Base-by-base conservation (phyloP, 2,888 invertebrate genomes). In the Orthosia cruda region DNA sequence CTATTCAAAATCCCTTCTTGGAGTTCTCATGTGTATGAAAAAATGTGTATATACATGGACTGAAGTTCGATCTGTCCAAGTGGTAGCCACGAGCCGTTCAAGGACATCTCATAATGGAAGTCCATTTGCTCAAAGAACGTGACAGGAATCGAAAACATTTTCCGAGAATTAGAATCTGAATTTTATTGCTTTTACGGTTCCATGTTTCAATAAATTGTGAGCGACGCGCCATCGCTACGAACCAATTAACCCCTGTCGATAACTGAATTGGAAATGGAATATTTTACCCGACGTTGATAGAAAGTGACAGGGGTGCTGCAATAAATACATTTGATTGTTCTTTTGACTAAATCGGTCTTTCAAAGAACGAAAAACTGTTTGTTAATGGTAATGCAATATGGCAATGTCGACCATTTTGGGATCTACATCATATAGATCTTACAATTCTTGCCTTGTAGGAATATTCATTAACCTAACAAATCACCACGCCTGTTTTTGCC, bases 111-210 rank as follows among this genome's bases (percentile, higher is more conserved):
- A 71, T 71, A 81, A 70, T 78, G 58, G 50, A 76, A 65, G 68
- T 72, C 71, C 73, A 77, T 79, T 79, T 75, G 57, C 57, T 26
- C 40, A 16, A 45, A 49, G 47, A 50, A 63, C 74, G 77, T 80
- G 80, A 68, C 63, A 45, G 45, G 58, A 71, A 70, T 70, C 9
- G 63, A 52, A 64, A 72, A 62, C 52, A 59, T 57, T 62, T 83
- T 80, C 68, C 12, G 16, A 32, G 50, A 74, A 74, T 68, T 68
- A 50, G 54, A 63, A 68, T 55, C 40, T 59, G 47, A 70, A 64
- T 73, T 78, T 84, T 75, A 71, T 80, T 68, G 58, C 78, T 71
- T 70, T 71, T 78, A 74, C 50, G 69, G 63, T 80, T 71, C 72
- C 59, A 64, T 80, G 65, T 80, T 83, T 73, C 68, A 67, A 73